Conservation (phyloP, 2,113 vertebrate species). For the Pachyramphus minor region DNA sequence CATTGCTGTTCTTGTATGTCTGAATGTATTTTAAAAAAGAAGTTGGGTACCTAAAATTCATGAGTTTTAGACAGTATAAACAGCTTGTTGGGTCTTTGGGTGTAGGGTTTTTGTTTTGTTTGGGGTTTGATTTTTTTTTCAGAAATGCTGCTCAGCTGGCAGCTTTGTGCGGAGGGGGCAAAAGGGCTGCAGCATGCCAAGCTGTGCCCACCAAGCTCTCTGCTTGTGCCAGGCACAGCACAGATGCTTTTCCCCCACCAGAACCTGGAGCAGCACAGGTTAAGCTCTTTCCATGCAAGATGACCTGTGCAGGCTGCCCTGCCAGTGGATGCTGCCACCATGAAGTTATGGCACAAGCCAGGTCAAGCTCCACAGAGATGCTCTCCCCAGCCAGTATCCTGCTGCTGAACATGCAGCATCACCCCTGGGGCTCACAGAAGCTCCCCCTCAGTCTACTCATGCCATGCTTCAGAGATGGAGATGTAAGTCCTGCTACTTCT, state of each 20-base stretch:
- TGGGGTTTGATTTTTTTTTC: not conserved
- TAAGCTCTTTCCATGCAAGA: too few species aligned
- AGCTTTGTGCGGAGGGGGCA: not conserved
- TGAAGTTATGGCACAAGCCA: not conserved
- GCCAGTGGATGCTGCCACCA: not conserved
- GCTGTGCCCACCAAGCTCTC: not conserved
- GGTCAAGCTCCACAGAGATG: not conserved
- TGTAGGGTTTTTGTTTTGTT: not conserved
- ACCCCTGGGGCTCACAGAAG: not conserved
- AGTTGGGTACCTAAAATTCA: not conserved
- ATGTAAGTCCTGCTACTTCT: not conserved
- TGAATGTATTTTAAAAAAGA: not conserved
- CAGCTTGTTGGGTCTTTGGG: not conserved
- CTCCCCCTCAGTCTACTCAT: fast-evolving
- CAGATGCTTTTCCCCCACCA: not conserved
- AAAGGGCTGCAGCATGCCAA: not conserved
- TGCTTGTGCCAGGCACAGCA: not conserved
- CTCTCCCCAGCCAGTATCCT: not conserved
- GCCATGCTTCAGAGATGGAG: not conserved
- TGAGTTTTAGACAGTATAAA: not conserved
- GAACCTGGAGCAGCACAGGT: not conserved
- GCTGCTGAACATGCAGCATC: fast-evolving
- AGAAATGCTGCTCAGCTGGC: not conserved
- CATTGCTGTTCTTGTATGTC: not conserved
- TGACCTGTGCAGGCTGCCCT: not conserved